Conservation (phyloP, 2,888 invertebrate species). For the Hemicrepidius hirtus region DNA sequence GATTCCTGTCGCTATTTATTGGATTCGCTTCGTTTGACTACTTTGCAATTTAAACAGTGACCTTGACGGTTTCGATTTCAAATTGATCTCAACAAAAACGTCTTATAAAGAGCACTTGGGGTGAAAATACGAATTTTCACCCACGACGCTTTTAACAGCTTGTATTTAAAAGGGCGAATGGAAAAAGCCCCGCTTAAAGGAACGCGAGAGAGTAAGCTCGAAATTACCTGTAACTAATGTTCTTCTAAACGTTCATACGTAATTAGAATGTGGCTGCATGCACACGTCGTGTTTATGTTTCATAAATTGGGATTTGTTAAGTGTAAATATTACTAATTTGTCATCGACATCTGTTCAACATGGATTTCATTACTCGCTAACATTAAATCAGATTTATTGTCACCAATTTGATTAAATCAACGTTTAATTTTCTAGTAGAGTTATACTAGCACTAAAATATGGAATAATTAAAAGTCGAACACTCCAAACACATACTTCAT, state of each 20-base stretch:
- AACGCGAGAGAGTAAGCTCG: too few relatives aligned
- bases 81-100: constrained; percentile 12
- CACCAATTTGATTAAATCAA: neutral
- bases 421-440: neutral
- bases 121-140: too few relatives aligned
- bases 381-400: neutral
- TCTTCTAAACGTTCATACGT: neutral
- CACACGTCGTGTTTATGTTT: neutral
- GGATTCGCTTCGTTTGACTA: constrained; percentile 39
- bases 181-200: too few relatives aligned
- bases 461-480: too few relatives aligned
- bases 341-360: too few relatives aligned
- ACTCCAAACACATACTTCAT: too few relatives aligned
- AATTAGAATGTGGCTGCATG: constrained; percentile 1
- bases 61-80: constrained; percentile 43
- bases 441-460: too few relatives aligned
- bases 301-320: neutral
- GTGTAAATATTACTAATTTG: too few relatives aligned
- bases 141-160: too few relatives aligned
- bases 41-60: constrained; percentile 44
- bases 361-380: too few relatives aligned
- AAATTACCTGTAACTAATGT: too few relatives aligned
- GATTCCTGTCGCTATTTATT: constrained; percentile 43
- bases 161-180: too few relatives aligned
- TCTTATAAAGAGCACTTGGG: neutral